Base-by-base conservation (phyloP, 2,888 invertebrate species). In the Stomorhina lunata region DNA sequence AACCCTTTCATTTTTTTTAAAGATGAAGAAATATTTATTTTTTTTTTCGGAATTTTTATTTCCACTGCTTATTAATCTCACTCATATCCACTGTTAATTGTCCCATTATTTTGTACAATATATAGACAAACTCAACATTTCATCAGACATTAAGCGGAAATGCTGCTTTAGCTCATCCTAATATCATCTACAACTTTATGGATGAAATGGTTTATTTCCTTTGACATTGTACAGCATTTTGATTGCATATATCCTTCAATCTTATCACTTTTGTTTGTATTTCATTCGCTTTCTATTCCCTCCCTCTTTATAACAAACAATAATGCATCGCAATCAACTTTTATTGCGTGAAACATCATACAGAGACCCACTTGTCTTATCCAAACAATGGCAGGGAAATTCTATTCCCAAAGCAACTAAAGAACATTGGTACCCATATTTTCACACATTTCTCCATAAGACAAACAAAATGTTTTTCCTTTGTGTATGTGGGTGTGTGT, bases 211-310 rank as follows among this genome's bases (percentile, higher is more conserved):
- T 75, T 65, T 27, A 73, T 57, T 34, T 66, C 55, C 32, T 65
- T 57, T 57, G 65, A 65, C 75, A 75, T 59, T 71, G 22, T 34
- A 32, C 6, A 63, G 20, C 37, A 63, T 40, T 73, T 73, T 43
- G 20, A 63, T 43, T 40, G 53, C 43, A 43, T 43, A 48, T 29
- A 59, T 50, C n/a, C n/a, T n/a, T 32, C 57, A 57, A 45, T 22
- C 12, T 45, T 34, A 15, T 4, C 20, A 15, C 17, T 20, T 20
- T 20, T 20, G 15, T 12, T 20, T 45, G 9, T 20, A 45, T 25
- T 7, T 48, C n/a, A 27, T 57, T 45, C 25, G 32, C 40, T 40
- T 63, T 20, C 10, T 61, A 50, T 5, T 37, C 6, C 61, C 22
- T 2, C 40, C n/a, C 22, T 43, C n/a, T 15, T 27, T 20, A 6